These are phyloP conservation scores for Oceanodroma leucorhoa DNA, from an alignment of 2,797 vertebrate species.

Conservation along the genomic window DNA sequence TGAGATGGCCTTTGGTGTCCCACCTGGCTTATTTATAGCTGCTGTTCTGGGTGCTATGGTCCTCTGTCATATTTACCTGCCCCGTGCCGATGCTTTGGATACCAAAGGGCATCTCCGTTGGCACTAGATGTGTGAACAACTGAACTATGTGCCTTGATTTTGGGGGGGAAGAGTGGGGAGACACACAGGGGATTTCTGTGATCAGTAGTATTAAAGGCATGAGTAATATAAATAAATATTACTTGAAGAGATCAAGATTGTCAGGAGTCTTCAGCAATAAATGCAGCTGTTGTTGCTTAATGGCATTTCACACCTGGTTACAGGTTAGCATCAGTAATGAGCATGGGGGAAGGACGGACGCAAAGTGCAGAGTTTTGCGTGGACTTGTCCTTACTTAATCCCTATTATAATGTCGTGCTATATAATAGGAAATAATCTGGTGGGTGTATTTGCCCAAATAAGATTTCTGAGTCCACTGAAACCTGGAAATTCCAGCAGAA, in stretches of 20 bases:
- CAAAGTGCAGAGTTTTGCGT: not conserved
- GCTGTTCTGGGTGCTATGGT: not conserved
- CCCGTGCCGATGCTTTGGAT: not conserved
- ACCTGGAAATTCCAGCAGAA: slow-evolving; percentile 50
- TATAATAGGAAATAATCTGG: not conserved
- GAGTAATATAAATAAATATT: not conserved
- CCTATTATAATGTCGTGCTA: not conserved
- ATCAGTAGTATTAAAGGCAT: not conserved
- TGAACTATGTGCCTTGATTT: not conserved
- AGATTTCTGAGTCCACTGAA: not conserved
- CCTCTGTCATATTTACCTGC: not conserved
- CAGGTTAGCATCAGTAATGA: not conserved
- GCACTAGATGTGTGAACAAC: not conserved
- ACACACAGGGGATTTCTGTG: not conserved
- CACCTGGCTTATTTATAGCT: not conserved
- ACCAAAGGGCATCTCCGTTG: not conserved
- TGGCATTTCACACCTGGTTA: not conserved
- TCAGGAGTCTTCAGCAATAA: not conserved
- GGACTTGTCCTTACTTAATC: not conserved
- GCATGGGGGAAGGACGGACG: not conserved
- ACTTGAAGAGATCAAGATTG: not conserved
- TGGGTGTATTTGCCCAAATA: not conserved
- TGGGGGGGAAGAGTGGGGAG: not conserved
- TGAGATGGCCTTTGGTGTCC: not conserved
- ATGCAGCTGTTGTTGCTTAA: not conserved